These are phyloP conservation scores for Choloepus hoffmanni DNA, from an alignment of 2,113 vertebrate species.

Conservation along the genomic window DNA sequence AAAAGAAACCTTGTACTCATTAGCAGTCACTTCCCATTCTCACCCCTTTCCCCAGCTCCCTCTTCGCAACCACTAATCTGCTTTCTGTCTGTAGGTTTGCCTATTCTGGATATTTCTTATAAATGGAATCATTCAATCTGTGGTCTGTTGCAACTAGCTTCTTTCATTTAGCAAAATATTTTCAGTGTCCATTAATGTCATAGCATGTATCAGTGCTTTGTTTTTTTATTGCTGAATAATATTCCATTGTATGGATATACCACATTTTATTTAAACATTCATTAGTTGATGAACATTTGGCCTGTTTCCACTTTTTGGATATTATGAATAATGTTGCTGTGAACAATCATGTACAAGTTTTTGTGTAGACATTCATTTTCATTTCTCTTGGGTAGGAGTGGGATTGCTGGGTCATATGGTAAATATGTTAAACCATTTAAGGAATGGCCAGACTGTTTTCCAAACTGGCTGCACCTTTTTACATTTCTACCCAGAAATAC, in stretches of 20 bases:
- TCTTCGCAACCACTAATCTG: neutral
- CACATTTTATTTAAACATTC: neutral
- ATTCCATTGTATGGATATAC: neutral
- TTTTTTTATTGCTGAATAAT: neutral
- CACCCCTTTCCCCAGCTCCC: too few species aligned
- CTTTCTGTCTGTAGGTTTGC: neutral
- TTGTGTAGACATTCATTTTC: neutral
- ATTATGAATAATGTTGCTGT: neutral
- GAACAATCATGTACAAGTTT: neutral
- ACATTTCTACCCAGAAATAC: neutral
- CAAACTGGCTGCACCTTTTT: neutral
- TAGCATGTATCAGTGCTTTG: neutral
- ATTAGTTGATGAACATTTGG: neutral
- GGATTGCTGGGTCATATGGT: neutral
- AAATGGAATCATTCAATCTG: neutral
- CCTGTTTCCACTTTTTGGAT: neutral
- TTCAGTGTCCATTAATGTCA: neutral
- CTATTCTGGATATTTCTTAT: neutral
- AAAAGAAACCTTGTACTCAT: neutral
- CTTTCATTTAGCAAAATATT: neutral
- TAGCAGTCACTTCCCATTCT: neutral
- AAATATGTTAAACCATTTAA: neutral
- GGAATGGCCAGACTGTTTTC: neutral
- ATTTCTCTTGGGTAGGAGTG: neutral
- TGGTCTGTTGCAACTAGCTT: neutral